Evolutionary conservation across 1,140 invertebrate genomes (phyloP), one percentile per base, ranked within the genome.

Genomic region (Spodoptera litura): DNA sequence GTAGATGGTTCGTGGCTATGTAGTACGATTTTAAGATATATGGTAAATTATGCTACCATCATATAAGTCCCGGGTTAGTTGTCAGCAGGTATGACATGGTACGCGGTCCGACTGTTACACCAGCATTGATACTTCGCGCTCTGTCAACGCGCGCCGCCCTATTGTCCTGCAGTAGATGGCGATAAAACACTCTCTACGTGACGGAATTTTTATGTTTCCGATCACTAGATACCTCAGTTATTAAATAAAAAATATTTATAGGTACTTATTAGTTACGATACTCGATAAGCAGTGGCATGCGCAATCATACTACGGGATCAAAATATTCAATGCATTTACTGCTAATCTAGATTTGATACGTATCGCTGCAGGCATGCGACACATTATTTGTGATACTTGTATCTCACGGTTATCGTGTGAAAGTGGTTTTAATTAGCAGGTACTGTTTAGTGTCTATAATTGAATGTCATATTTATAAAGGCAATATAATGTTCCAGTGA

Each of bases 131-230:
- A 87, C 87, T 88, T 84, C 77, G 64, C 78, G 86, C 86, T 86
- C 84, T 90, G 87, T 84, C 80, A 83, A 85, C 81, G 38, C 38
- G 38, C 38, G 88, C 87, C 86, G 88, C 85, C 86, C 89, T 88
- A 94, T 94, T 94, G 92, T 94, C 89, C 88, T 89, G 75, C 87
- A 73, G 87, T 92, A 78, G 86, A 87, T 88, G 85, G 84, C 89
- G 88, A 92, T 92, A 92, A 93, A 91, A 87, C 85, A 88, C 84
- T 88, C 84, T 84, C 85, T 89, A 88, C 91, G 92, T 94, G 92
- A 90, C 85, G 91, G 92, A 88, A 93, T 94, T 91, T 93, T 94
- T 94, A 94, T 94, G 81, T 89, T 90, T 94, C 92, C 91, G 89
- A 92, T 92, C 86, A 84, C 77, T 87, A 87, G 78, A 85, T 88